Conservation (phyloP, 2,113 vertebrate genomes). For the Nesospiza acunhae region DNA sequence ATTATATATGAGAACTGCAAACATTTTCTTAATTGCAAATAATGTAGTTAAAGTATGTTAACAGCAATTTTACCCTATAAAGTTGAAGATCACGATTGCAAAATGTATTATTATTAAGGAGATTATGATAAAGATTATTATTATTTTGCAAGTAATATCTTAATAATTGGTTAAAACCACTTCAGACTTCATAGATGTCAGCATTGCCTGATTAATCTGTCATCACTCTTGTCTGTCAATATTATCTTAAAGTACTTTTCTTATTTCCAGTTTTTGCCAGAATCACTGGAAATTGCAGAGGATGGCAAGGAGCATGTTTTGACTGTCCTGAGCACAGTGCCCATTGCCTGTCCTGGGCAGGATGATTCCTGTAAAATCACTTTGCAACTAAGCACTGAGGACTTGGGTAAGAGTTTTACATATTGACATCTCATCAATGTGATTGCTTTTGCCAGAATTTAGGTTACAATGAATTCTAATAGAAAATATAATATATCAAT, state of each 20-base stretch:
- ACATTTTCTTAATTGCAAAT: neutral
- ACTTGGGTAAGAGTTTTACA: conserved; percentile 68
- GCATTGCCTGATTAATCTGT: neutral
- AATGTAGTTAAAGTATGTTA: neutral
- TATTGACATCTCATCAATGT: neutral
- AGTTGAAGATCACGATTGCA: neutral
- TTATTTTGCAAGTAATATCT: neutral
- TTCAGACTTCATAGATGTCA: neutral
- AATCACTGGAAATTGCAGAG: conserved; percentile 78
- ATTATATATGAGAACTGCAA: neutral
- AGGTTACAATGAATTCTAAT: neutral
- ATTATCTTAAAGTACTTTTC: neutral
- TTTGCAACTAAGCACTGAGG: conserved; percentile 72
- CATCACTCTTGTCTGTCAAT: neutral
- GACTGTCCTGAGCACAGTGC: conserved; percentile 79
- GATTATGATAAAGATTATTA: neutral
- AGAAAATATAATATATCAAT: neutral
- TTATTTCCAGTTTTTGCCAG: conserved; percentile 78
- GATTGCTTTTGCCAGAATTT: neutral
- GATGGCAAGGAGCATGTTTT: conserved; percentile 77
- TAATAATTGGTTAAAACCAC: neutral
- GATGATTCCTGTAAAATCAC: conserved; percentile 73
- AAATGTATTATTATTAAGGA: neutral
- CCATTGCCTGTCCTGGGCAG: conserved; percentile 46
- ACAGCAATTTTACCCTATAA: neutral